phyloP scores from a whole-genome alignment of 1,140 invertebrate species.

The Drosophila cardini region DNA sequence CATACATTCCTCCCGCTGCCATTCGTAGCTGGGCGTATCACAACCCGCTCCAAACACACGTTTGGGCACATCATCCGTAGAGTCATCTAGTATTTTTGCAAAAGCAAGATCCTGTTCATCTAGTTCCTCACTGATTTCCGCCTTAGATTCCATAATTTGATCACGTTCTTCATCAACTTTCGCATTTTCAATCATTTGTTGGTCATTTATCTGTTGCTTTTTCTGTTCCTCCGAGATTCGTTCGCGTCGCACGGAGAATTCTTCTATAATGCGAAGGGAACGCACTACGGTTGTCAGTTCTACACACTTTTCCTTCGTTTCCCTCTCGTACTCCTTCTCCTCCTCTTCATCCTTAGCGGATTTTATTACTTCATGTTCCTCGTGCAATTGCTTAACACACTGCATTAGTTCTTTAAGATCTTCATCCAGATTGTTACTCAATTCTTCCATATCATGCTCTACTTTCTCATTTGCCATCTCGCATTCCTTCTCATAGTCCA shows the following conservation, averaged over 20 bases:
- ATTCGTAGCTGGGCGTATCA: slow-evolving; percentile 49
- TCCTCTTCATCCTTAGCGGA: background rate
- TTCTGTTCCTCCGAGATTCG: slow-evolving; percentile 19
- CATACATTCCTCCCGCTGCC: slow-evolving; percentile 55
- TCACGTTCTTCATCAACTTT: background rate
- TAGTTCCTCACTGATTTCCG: background rate
- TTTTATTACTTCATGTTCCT: background rate
- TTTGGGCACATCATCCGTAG: slow-evolving; percentile 62
- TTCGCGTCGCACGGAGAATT: slow-evolving; percentile 33
- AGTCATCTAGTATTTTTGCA: slow-evolving; percentile 57
- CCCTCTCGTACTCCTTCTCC: slow-evolving; percentile 35
- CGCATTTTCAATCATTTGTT: slow-evolving; percentile 1
- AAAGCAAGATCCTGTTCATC: slow-evolving; percentile 40
- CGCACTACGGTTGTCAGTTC: slow-evolving; percentile 19
- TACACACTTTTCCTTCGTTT: slow-evolving; percentile 11
- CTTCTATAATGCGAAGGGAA: slow-evolving; percentile 35
- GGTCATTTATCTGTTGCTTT: background rate
- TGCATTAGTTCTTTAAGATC: slow-evolving; percentile 52
- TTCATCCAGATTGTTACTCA: slow-evolving; percentile 55
- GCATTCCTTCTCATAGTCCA: slow-evolving; percentile 52
- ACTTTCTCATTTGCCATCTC: slow-evolving; percentile 52
- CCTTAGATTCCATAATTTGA: background rate
- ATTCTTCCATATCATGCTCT: slow-evolving; percentile 57
- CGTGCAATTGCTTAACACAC: background rate
- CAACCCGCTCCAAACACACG: slow-evolving; percentile 56